Conservation (phyloP, 2,113 vertebrate species). For the Archocentrus centrarchus region DNA sequence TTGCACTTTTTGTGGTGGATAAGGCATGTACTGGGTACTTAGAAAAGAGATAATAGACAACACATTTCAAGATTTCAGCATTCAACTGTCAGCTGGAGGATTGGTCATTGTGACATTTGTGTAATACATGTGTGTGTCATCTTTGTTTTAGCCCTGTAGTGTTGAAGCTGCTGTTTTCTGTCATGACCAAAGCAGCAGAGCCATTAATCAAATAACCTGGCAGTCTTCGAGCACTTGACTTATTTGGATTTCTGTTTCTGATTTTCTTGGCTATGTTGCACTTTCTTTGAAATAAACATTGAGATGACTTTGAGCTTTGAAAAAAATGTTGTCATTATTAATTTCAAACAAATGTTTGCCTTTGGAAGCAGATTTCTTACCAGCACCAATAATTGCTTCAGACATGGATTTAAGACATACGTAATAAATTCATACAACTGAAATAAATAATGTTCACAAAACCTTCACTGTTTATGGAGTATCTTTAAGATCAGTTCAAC, state of each 20-base stretch:
- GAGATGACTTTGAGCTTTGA: slow-evolving; percentile 22
- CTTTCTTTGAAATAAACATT: slow-evolving; percentile 50
- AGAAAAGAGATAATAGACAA: neutral
- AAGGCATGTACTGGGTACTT: neutral
- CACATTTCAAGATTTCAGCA: neutral
- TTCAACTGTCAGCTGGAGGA: neutral
- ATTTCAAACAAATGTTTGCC: slow-evolving; percentile 62
- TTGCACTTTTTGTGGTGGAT: neutral
- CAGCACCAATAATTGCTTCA: neutral
- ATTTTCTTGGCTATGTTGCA: slow-evolving; percentile 43
- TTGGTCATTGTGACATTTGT: neutral
- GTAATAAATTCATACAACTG: neutral
- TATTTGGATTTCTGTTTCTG: slow-evolving; percentile 55
- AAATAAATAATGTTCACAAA: slow-evolving; percentile 15
- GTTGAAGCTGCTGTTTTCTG: slow-evolving; percentile 42
- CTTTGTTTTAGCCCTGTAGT: neutral
- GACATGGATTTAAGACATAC: neutral
- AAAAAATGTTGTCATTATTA: slow-evolving; percentile 6
- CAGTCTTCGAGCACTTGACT: slow-evolving; percentile 17
- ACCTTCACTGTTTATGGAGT: neutral
- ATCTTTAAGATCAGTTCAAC: neutral
- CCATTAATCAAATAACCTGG: slow-evolving; percentile 47
- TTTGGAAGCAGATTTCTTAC: slow-evolving; percentile 22
- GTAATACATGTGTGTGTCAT: slow-evolving; percentile 5
- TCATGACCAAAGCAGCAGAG: slow-evolving; percentile 18